Conservation (phyloP, 2,797 vertebrate genomes). For the Neosalanx taihuensis region DNA sequence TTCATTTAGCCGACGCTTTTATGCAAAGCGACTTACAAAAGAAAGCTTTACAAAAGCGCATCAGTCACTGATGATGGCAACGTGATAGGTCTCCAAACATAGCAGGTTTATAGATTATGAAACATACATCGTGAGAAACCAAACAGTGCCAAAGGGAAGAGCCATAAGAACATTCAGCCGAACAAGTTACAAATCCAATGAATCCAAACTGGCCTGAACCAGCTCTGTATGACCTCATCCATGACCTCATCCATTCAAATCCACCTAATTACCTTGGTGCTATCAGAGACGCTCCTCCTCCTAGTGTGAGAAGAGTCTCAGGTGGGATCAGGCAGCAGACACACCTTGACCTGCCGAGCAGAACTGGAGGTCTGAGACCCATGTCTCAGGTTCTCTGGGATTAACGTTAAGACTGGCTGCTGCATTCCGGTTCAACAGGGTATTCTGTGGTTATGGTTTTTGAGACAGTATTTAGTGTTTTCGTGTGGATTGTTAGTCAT, state of each 20-base stretch:
- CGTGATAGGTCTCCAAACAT: no score
- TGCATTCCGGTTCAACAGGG: neutral
- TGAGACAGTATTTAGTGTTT: neutral
- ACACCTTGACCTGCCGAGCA: slow-evolving; percentile 37
- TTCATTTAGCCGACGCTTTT: no score
- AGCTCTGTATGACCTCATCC: slow-evolving; percentile 21
- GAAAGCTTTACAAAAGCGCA: no score
- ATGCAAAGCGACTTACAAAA: no score
- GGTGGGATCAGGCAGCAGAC: slow-evolving; percentile 24
- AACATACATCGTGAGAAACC: no score
- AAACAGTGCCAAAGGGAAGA: no score
- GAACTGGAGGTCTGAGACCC: slow-evolving; percentile 17
- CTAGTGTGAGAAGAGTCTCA: slow-evolving; percentile 14
- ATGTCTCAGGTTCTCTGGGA: slow-evolving; percentile 14
- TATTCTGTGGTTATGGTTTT: neutral
- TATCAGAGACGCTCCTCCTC: slow-evolving; percentile 1
- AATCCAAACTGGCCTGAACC: neutral
- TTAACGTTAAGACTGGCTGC: slow-evolving; percentile 10
- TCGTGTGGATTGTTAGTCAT: neutral
- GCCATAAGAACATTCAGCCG: no score
- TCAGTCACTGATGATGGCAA: no score
- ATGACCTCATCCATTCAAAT: slow-evolving; percentile 22
- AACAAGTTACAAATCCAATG: neutral
- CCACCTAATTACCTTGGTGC: slow-evolving; percentile 25
- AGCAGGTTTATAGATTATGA: no score